Evolutionary conservation across 1,140 invertebrate species (phyloP).

Genomic region (Chymomyza costata): DNA sequence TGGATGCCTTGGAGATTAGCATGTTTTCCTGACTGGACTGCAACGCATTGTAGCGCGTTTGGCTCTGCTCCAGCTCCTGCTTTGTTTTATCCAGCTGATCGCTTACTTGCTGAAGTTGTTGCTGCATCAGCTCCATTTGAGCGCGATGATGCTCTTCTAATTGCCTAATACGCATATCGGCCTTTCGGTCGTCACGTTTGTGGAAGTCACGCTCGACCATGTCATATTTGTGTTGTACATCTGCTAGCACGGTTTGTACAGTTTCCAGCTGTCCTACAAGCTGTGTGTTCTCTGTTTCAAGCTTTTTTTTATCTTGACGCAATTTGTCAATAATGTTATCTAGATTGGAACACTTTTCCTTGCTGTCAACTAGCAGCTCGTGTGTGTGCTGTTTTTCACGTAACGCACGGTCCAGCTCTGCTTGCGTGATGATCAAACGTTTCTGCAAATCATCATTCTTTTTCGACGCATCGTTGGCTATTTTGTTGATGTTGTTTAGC

Average conservation of each 20-base stretch:
- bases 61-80: conserved; percentile 76
- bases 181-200: conserved; percentile 47
- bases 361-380: conserved; percentile 76
- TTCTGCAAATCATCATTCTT: conserved; percentile 74
- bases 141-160: conserved; percentile 60
- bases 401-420: conserved; percentile 77
- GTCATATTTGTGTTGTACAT: conserved; percentile 62
- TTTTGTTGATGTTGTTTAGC: conserved; percentile 41
- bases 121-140: conserved; percentile 54
- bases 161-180: conserved; percentile 53
- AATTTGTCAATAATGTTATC: conserved; percentile 59
- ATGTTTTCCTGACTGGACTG: conserved; percentile 77
- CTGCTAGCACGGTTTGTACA: conserved; percentile 44
- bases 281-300: conserved; percentile 55
- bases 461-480: conserved; percentile 40
- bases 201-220: conserved; percentile 56
- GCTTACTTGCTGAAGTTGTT: conserved; percentile 47
- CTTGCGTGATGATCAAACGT: conserved; percentile 75
- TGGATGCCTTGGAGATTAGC: conserved; percentile 77
- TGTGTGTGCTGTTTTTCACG: conserved; percentile 77
- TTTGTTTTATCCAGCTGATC: conserved; percentile 74
- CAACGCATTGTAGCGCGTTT: conserved; percentile 76
- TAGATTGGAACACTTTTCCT: conserved; percentile 61
- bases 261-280: conserved; percentile 56
- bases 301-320: conserved; percentile 48